Percentiles rank a stretch among this genome's conserved stretches.
Evolutionary conservation across 2,888 invertebrate genomes (phyloP).

Genomic region (Yponomeuta cagnagella): DNA sequence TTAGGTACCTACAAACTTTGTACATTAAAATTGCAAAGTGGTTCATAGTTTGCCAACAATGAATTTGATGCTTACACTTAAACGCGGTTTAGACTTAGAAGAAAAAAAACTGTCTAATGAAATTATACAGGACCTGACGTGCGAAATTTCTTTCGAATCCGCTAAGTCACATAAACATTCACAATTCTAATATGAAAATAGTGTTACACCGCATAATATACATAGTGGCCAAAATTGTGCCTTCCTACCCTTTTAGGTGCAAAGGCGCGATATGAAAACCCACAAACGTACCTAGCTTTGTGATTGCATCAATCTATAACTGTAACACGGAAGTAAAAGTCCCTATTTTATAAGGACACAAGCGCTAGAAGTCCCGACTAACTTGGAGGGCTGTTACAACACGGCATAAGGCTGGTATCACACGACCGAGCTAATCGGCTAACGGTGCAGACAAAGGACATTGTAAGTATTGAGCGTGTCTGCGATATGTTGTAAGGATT

Average conservation of each 20-base stretch:
- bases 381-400: slow-evolving; percentile 36
- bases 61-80: too few species aligned
- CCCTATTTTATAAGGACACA: slow-evolving; percentile 48
- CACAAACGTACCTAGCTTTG: neutral
- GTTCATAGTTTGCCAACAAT: too few species aligned
- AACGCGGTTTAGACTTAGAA: too few species aligned
- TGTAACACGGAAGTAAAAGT: slow-evolving; percentile 54
- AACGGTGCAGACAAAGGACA: slow-evolving; percentile 4
- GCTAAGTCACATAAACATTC: too few species aligned
- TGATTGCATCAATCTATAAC: slow-evolving; percentile 16
- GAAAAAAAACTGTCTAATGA: too few species aligned
- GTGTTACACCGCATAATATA: too few species aligned
- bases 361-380: slow-evolving; percentile 30
- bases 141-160: too few species aligned
- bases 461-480: neutral
- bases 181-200: too few species aligned
- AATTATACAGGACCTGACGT: too few species aligned
- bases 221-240: neutral
- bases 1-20: too few species aligned
- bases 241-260: neutral
- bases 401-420: slow-evolving; percentile 22
- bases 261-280: neutral
- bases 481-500: neutral
- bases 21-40: too few species aligned
- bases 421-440: slow-evolving; percentile 22